A percentile compares a stretch with the other conserved stretches of the same genome.
Evolutionary conservation across 2,888 invertebrate genomes (phyloP).

Genomic region (Adineta ricciae): DNA sequence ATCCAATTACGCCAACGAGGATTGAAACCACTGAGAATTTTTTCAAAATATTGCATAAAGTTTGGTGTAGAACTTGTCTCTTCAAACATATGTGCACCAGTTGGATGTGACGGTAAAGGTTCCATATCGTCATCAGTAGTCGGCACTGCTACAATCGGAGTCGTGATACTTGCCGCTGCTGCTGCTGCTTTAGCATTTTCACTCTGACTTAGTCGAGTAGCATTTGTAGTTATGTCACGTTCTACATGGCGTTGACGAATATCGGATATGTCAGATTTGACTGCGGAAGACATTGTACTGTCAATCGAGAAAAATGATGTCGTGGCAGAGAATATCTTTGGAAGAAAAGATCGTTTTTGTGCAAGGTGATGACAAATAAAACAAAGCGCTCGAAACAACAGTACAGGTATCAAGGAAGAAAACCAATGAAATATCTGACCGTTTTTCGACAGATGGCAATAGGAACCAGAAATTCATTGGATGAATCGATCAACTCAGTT

Average conservation of each 20-base stretch:
- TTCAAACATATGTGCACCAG: conserved; percentile 23
- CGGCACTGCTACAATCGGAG: not conserved
- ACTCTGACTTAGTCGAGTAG: not conserved
- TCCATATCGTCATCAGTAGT: conserved; percentile 25
- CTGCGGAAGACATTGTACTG: not conserved
- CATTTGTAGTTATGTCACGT: not conserved
- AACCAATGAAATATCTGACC: not conserved
- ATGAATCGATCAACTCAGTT: too few relatives aligned
- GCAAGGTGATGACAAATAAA: not conserved
- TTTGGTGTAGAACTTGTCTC: not conserved
- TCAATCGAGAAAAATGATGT: not conserved
- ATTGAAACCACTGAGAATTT: conserved; percentile 56
- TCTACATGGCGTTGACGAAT: not conserved
- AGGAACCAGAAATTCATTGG: not conserved
- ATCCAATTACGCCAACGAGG: conserved; percentile 91
- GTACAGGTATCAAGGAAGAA: not conserved
- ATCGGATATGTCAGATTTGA: not conserved
- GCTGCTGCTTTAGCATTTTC: not conserved
- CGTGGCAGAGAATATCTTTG: not conserved
- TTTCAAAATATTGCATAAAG: conserved; percentile 61
- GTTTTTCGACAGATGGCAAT: not conserved
- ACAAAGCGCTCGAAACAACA: not conserved
- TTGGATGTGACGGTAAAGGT: conserved; percentile 27
- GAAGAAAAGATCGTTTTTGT: not conserved
- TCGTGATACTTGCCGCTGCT: too few relatives aligned